Percentiles rank a stretch among this genome's conserved stretches.
Evolutionary conservation across 1,140 invertebrate genomes (phyloP).

Genomic region (Oreohelix idahoensis): DNA sequence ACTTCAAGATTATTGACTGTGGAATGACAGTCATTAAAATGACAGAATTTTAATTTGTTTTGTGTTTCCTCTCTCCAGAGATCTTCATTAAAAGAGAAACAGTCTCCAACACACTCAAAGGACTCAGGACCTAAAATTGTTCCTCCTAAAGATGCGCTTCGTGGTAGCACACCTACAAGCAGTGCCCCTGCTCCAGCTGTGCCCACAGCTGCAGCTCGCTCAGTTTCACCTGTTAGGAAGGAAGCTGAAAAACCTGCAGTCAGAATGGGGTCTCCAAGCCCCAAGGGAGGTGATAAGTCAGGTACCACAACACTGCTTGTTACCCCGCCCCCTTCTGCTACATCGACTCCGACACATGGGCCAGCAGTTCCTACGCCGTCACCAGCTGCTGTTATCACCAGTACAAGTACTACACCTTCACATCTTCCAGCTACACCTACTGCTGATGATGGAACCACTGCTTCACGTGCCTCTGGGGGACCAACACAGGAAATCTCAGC

Average conservation of each 20-base stretch:
- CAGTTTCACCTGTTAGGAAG: not conserved
- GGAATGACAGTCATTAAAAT: no score
- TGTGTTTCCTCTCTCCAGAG: not conserved
- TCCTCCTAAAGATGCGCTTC: not conserved
- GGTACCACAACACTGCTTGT: slow-evolving; percentile 36
- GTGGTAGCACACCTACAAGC: not conserved
- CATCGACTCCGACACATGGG: slow-evolving; percentile 28
- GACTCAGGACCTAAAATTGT: not conserved
- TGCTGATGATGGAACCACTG: slow-evolving; percentile 2
- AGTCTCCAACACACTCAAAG: slow-evolving; percentile 44
- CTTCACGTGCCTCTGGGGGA: not conserved
- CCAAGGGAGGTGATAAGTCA: not conserved
- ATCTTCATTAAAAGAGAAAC: not conserved
- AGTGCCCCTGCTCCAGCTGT: not conserved
- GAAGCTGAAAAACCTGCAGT: not conserved
- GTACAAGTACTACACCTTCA: slow-evolving; percentile 12
- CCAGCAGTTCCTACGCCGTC: slow-evolving; percentile 34
- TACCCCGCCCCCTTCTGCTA: slow-evolving; percentile 38
- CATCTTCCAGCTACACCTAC: not conserved
- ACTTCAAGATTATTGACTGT: no score
- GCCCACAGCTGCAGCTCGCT: not conserved
- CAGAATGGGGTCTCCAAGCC: not conserved
- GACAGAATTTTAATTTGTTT: no score
- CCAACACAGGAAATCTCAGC: slow-evolving; percentile 47
- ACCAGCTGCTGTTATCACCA: not conserved